Percentiles rank a stretch among this genome's conserved stretches.
phyloP scores from a whole-genome alignment of 2,797 vertebrate genomes.

The Pseudotriccus pelzelni region DNA sequence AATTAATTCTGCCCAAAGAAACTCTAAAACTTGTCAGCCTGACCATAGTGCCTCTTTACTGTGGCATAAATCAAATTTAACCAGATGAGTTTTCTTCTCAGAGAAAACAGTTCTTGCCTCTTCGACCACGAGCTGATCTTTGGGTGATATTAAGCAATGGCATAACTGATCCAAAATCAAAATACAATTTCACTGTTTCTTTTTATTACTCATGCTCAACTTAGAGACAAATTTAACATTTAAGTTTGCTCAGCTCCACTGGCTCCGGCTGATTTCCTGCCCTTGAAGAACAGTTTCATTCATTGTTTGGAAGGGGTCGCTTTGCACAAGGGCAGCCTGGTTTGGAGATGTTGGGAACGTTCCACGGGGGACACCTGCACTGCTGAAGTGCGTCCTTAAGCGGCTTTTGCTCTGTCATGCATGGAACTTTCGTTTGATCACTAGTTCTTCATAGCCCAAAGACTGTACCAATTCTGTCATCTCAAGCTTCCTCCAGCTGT shows the following conservation, averaged over 20 bases:
- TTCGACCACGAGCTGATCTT: background rate
- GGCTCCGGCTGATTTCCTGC: background rate
- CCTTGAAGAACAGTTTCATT: background rate
- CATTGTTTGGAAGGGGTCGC: background rate
- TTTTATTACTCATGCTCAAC: background rate
- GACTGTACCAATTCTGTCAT: background rate
- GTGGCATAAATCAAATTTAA: slow-evolving; percentile 19
- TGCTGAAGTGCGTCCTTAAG: background rate
- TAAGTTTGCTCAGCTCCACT: background rate
- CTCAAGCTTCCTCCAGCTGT: background rate
- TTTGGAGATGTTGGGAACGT: background rate
- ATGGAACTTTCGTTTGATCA: rapidly evolving
- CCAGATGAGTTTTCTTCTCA: background rate
- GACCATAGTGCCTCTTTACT: background rate
- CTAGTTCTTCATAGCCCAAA: background rate
- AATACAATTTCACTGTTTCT: background rate
- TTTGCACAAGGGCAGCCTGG: background rate
- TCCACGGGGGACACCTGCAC: background rate
- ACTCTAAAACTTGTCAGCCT: background rate
- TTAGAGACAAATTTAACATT: background rate
- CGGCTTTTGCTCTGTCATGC: background rate
- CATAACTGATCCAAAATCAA: slow-evolving; percentile 12
- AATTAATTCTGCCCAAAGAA: background rate
- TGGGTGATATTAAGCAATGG: background rate
- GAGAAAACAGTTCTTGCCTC: background rate